Conservation (phyloP, 2,888 invertebrate species). For the Pachycephus smyrnensis region DNA sequence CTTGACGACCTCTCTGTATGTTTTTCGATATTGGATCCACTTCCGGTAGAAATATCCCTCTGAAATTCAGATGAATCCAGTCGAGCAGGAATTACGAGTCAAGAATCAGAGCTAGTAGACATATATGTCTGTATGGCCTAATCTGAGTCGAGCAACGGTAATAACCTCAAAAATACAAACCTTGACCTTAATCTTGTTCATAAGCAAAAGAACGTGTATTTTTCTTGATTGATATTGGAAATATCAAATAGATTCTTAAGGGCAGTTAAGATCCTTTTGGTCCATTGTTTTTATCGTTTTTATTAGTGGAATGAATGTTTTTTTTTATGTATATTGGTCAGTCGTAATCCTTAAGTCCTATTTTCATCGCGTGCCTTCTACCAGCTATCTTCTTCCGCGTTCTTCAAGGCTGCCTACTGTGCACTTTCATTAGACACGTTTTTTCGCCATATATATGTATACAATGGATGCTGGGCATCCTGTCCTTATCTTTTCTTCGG, state of each 20-base stretch:
- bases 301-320: neutral
- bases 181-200: neutral
- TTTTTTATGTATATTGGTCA: neutral
- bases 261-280: neutral
- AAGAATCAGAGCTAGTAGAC: neutral
- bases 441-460: neutral
- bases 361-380: neutral
- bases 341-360: neutral
- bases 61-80: neutral
- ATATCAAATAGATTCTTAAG: neutral
- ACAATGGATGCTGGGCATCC: neutral
- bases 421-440: slow-evolving; percentile 27
- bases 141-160: neutral
- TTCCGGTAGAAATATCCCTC: neutral
- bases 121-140: neutral
- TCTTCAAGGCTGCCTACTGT: slow-evolving; percentile 36
- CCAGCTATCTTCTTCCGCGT: slow-evolving; percentile 40
- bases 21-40: neutral
- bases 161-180: neutral
- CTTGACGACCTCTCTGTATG: neutral
- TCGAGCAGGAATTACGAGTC: neutral
- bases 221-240: neutral
- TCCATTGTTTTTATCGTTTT: neutral
- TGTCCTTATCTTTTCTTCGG: neutral
- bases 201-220: neutral